Base-by-base conservation (phyloP, 2,888 invertebrate species). In the Timema cristinae region DNA sequence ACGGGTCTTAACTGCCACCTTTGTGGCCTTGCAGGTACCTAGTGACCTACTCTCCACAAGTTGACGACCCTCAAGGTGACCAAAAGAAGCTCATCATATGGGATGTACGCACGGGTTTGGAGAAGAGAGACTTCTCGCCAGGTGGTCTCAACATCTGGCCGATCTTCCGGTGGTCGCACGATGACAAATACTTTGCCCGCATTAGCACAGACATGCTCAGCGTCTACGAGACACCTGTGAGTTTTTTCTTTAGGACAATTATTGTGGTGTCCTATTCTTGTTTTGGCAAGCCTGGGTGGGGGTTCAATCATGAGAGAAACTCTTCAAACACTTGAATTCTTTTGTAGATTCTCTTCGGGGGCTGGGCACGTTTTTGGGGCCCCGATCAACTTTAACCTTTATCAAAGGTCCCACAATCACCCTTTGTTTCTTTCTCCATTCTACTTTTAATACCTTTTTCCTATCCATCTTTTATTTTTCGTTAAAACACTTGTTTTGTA, bases 131-230 rank as follows among this genome's bases (percentile, higher is more conserved):
- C 5, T 98, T 98, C 82, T 89, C 89, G 71, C 90, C 93, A 0
- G 95, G 95, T 70, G 89, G 81, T 48, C 78, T 79, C 66, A 81
- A 92, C 0, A 89, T 91, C 0, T 94, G 97, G 92, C 97, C 97
- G 0, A 93, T 97, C 76, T 95, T 98, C 87, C 94, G 97, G 78
- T 98, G 98, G 98, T 97, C 95, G 71, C 91, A 92, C 80, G 97
- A 98, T 81, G 98, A 98, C 81, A 91, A 92, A 80, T 98, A 92
- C 84, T 96, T 98, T 79, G 98, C 97, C 0, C 87, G 94, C 73
- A 89, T 97, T 80, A 91, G 92, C 0, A 88, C 89, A 70, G 94
- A 94, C 79, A 83, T 91, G 50, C 88, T 99, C 51, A 95, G 95
- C 76, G 92, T 99, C 13, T 98, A 97, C 80, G 97, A 98, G 84